Percentiles rank a stretch among this genome's conserved stretches.
These are phyloP conservation scores for Dolomedes plantarius DNA, from an alignment of 2,888 invertebrate species.

Conservation along the genomic window DNA sequence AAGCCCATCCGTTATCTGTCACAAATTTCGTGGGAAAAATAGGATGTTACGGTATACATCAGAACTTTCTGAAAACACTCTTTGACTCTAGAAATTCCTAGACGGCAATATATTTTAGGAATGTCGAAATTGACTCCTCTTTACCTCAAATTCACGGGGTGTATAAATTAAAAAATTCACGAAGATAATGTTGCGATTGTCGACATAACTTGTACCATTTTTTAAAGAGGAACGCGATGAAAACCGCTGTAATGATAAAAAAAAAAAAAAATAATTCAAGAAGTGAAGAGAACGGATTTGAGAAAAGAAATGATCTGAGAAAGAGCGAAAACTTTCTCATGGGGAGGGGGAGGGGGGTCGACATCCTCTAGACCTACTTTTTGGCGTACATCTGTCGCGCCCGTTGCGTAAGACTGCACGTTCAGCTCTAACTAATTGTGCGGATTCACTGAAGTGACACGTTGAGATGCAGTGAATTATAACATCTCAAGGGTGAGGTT, in stretches of 20 bases:
- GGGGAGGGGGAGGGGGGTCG: conserved; percentile 59
- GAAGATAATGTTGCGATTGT: too few relatives aligned
- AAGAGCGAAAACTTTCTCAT: conserved; percentile 64
- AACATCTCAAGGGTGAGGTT: conserved; percentile 1
- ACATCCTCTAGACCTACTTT: conserved; percentile 70
- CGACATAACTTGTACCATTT: too few relatives aligned
- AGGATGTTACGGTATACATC: too few relatives aligned
- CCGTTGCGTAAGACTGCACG: conserved; percentile 57
- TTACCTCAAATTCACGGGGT: too few relatives aligned
- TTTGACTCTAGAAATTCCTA: too few relatives aligned
- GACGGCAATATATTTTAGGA: too few relatives aligned
- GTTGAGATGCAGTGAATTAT: conserved; percentile 25
- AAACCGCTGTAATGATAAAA: neutral
- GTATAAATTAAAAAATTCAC: too few relatives aligned
- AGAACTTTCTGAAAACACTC: too few relatives aligned
- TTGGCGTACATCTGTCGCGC: conserved; percentile 58
- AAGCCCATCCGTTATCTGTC: too few relatives aligned
- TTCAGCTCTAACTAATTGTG: conserved; percentile 55
- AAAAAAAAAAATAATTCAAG: neutral
- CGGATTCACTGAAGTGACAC: conserved; percentile 31
- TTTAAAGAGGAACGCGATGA: too few relatives aligned
- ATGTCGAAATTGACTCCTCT: too few relatives aligned
- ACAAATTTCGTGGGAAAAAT: too few relatives aligned
- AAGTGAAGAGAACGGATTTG: neutral
- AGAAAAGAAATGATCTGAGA: conserved; percentile 51